These are phyloP conservation scores for Thomomys bottae DNA, from an alignment of 2,113 vertebrate species.

Conservation along the genomic window DNA sequence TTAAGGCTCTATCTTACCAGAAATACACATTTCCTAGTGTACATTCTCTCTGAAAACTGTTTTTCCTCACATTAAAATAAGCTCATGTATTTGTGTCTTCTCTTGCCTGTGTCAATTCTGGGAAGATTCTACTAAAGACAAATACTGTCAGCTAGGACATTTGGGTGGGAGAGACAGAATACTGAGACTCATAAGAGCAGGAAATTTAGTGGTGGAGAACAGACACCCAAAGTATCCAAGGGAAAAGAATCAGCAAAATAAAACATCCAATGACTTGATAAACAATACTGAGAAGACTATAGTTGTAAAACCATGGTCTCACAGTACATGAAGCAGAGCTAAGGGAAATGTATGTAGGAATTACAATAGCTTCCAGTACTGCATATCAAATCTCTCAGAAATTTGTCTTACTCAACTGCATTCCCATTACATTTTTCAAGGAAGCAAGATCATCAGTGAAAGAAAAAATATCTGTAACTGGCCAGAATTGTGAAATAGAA, in stretches of 20 bases:
- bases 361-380: not conserved
- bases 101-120: slow-evolving; percentile 4
- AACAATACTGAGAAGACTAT: slow-evolving; percentile 6
- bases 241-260: slow-evolving; percentile 1
- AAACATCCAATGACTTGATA: slow-evolving; percentile 34
- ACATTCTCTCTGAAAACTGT: slow-evolving; percentile 39
- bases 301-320: not conserved
- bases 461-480: not conserved
- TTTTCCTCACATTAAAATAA: slow-evolving; percentile 45
- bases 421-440: not conserved
- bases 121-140: slow-evolving; percentile 28
- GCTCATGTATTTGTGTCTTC: not conserved
- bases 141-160: not conserved
- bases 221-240: slow-evolving; percentile 2
- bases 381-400: slow-evolving; percentile 30
- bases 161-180: not conserved
- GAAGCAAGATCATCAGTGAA: slow-evolving; percentile 1
- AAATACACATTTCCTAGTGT: slow-evolving; percentile 40
- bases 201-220: slow-evolving; percentile 20
- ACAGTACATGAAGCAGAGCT: not conserved
- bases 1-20: not conserved
- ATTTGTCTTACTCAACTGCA: not conserved
- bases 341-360: slow-evolving; percentile 12
- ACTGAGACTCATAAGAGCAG: not conserved
- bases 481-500: slow-evolving; percentile 20